A percentile compares a stretch with the other conserved stretches of the same genome.
Evolutionary conservation across 2,113 vertebrate genomes (phyloP).

Genomic region (Suricata suricatta): DNA sequence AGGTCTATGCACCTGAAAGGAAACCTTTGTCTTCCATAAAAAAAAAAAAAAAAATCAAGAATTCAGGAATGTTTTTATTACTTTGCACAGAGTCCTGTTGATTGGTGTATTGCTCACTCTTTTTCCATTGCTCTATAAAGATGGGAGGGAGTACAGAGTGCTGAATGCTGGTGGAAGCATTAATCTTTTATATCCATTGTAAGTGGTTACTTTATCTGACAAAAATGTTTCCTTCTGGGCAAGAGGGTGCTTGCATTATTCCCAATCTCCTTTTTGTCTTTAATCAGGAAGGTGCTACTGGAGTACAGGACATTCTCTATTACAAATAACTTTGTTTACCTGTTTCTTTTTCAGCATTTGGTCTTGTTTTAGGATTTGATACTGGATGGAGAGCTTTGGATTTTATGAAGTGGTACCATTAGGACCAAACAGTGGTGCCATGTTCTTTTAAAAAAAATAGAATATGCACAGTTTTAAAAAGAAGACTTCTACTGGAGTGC

Average conservation of each 20-base stretch:
- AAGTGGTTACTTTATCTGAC: constrained; percentile 3
- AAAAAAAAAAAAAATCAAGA: neutral
- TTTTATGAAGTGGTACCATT: neutral
- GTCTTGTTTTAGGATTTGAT: constrained; percentile 5
- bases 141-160: neutral
- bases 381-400: neutral
- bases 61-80: constrained; percentile 28
- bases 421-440: neutral
- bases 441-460: neutral
- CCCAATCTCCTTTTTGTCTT: constrained; percentile 32
- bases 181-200: constrained; percentile 37
- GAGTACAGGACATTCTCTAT: constrained; percentile 38
- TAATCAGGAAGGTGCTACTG: constrained; percentile 60
- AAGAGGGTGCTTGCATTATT: constrained; percentile 50
- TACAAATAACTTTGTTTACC: neutral
- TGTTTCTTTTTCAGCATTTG: constrained; percentile 38
- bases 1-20: constrained; percentile 12
- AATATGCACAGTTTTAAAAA: no score
- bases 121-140: neutral
- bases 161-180: neutral
- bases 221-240: constrained; percentile 55
- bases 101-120: constrained; percentile 31
- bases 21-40: neutral
- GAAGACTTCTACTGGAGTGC: neutral
- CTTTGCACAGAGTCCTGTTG: neutral